phyloP scores from a whole-genome alignment of 1,140 invertebrate species.

The Glossosoma conforme region DNA sequence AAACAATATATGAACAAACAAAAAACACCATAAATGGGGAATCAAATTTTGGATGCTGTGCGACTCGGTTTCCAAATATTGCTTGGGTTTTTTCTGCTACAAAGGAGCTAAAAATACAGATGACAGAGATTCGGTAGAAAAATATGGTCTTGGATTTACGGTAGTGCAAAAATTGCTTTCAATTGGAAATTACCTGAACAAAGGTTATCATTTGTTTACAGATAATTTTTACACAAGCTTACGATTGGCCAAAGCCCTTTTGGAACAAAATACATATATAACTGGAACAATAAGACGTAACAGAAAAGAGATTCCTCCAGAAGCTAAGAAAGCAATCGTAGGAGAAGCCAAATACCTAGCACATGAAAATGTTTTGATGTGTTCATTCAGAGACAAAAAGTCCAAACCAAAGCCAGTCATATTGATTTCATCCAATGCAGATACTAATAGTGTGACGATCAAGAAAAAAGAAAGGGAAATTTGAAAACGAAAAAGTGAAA shows the following conservation, averaged over 20 bases:
- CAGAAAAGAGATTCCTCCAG: conserved; percentile 15
- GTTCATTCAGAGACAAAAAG: conserved; percentile 24
- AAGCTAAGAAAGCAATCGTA: conserved; percentile 21
- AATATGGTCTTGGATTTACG: conserved; percentile 23
- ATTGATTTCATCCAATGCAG: conserved; percentile 23
- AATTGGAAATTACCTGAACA: conserved; percentile 33
- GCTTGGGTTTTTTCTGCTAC: conserved; percentile 26
- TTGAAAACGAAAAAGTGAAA: conserved; percentile 22
- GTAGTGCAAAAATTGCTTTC: conserved; percentile 32
- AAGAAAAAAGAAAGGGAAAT: conserved; percentile 21
- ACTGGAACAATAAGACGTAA: conserved; percentile 30
- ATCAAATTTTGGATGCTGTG: conserved; percentile 29
- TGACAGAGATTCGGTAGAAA: conserved; percentile 1
- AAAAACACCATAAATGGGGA: conserved; percentile 27
- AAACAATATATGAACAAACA: too few relatives aligned
- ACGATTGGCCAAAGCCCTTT: conserved; percentile 23
- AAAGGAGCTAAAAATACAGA: conserved; percentile 20
- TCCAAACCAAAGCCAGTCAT: conserved; percentile 19
- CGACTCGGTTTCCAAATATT: conserved; percentile 23
- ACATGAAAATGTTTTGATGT: conserved; percentile 21
- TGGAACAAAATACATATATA: conserved; percentile 20
- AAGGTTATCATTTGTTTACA: conserved; percentile 33
- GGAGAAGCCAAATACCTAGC: conserved; percentile 19
- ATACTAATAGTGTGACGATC: conserved; percentile 18
- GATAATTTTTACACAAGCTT: conserved; percentile 31